phyloP scores from a whole-genome alignment of 2,113 vertebrate species.

The Bufo gargarizans region DNA sequence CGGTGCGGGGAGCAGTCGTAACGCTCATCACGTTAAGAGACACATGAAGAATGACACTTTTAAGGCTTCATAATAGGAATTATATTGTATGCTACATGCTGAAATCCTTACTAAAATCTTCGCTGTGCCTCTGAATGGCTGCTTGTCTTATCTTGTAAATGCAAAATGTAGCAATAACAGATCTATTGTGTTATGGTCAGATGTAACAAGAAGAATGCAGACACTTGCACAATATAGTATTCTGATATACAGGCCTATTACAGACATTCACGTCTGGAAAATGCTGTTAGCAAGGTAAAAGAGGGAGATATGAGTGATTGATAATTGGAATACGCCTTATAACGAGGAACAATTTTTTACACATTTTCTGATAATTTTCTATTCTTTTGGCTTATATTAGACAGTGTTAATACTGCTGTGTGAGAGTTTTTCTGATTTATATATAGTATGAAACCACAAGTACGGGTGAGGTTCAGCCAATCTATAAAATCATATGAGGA shows the following conservation, averaged over 20 bases:
- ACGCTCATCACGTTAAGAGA: neutral
- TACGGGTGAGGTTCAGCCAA: neutral
- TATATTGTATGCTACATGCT: neutral
- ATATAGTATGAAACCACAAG: neutral
- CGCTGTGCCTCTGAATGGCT: neutral
- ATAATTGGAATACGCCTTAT: neutral
- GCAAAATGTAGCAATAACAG: constrained; percentile 19
- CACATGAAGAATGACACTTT: neutral
- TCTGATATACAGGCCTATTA: constrained; percentile 2
- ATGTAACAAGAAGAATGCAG: constrained; percentile 11
- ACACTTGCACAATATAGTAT: neutral
- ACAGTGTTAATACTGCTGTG: neutral
- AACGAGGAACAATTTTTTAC: neutral
- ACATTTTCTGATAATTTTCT: neutral
- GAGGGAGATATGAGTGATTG: neutral
- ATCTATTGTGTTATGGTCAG: constrained; percentile 21
- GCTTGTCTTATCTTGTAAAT: constrained; percentile 28
- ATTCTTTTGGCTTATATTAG: neutral
- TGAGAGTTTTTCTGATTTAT: neutral
- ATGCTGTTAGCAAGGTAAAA: neutral
- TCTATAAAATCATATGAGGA: neutral
- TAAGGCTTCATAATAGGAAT: constrained; percentile 29
- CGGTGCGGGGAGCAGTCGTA: neutral
- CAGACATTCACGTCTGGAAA: constrained; percentile 1
- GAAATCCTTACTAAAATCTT: constrained; percentile 6